A percentile compares a stretch with the other conserved stretches of the same genome.
These are phyloP conservation scores for Petrocephalus sullivani DNA, from an alignment of 2,797 vertebrate species.

Conservation along the genomic window DNA sequence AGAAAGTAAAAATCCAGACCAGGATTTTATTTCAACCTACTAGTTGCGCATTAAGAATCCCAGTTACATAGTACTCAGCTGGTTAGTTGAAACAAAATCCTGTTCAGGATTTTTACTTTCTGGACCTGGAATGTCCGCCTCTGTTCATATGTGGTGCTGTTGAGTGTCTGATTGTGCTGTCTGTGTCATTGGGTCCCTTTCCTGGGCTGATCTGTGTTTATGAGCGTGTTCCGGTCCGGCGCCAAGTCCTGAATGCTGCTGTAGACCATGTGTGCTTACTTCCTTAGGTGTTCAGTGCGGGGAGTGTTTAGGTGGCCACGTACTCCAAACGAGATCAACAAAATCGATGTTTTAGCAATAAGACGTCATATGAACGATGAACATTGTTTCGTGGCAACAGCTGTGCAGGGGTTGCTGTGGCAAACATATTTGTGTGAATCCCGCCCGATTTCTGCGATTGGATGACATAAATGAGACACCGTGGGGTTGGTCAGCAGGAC, in stretches of 20 bases:
- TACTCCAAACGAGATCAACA: background rate
- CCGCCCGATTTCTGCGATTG: background rate
- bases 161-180: no score
- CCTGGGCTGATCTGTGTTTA: no score
- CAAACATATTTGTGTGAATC: background rate
- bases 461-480: background rate
- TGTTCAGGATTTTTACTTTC: no score
- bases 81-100: no score
- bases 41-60: no score
- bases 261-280: background rate
- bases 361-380: background rate
- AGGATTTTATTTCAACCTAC: no score
- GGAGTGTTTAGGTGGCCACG: slow-evolving; percentile 29
- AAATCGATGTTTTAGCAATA: background rate
- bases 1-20: no score
- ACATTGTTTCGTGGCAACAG: background rate
- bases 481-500: background rate
- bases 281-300: slow-evolving; percentile 87
- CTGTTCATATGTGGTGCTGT: background rate
- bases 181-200: no score
- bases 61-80: no score
- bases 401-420: background rate
- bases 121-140: no score
- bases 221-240: no score
- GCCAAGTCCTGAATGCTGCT: background rate